These are phyloP conservation scores for Anarsia innoxiella DNA, from an alignment of 2,888 invertebrate species.

Conservation along the genomic window DNA sequence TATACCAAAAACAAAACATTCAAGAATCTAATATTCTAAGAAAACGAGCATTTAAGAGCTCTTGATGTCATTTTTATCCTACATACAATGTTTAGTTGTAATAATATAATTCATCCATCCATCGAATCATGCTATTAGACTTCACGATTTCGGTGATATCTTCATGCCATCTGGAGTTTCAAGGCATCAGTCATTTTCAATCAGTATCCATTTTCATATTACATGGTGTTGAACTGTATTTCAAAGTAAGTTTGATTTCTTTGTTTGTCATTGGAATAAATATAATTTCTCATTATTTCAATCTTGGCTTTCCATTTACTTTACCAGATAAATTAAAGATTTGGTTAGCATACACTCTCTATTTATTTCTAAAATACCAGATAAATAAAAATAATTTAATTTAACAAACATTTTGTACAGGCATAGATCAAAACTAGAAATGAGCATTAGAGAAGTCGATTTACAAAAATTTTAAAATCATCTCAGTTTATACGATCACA, in stretches of 20 bases:
- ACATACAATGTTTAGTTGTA: slow-evolving; percentile 10
- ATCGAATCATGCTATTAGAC: slow-evolving; percentile 3
- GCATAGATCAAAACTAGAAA: slow-evolving; percentile 35
- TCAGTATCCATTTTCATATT: slow-evolving; percentile 2
- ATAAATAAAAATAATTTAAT: slow-evolving; percentile 54
- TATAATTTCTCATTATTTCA: slow-evolving; percentile 20
- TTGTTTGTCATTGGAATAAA: slow-evolving; percentile 28
- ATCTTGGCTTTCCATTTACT: neutral
- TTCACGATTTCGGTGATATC: neutral
- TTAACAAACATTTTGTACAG: slow-evolving; percentile 47
- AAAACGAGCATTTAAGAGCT: neutral
- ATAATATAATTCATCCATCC: slow-evolving; percentile 5
- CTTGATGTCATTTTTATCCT: slow-evolving; percentile 4
- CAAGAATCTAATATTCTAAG: neutral
- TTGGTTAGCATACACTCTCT: slow-evolving; percentile 32
- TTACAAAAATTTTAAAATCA: slow-evolving; percentile 15
- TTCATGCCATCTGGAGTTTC: slow-evolving; percentile 9
- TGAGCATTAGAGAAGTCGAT: slow-evolving; percentile 25
- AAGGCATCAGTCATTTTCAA: slow-evolving; percentile 8
- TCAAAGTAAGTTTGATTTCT: slow-evolving; percentile 18
- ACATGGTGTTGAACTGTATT: slow-evolving; percentile 13
- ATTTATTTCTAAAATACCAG: slow-evolving; percentile 46
- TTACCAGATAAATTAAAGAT: slow-evolving; percentile 16
- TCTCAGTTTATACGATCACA: too few species aligned
- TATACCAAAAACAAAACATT: neutral